Evolutionary conservation across 2,888 invertebrate genomes (phyloP), one percentile per base, ranked within the genome.

Genomic region (Timema cristinae): DNA sequence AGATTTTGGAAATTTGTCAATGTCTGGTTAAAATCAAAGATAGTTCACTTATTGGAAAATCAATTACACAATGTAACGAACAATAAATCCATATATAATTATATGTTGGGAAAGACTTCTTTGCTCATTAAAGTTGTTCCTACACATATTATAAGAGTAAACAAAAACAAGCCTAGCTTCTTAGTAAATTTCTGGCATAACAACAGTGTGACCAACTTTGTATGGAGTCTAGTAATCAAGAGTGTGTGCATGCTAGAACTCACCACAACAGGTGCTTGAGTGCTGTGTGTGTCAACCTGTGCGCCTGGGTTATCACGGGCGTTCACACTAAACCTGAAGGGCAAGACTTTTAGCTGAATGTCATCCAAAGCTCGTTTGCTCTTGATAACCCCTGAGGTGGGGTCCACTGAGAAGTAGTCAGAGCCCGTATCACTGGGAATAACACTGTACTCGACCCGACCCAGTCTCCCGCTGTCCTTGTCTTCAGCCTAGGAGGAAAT

Each of bases 391-490:
- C 95, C 95, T 0, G 92, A 90, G 16, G 87, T 88, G 0, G 87
- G 81, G 75, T 93, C 91, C 50, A 97, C 86, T 50, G 85, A 83
- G 80, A 95, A 93, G 79, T 90, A 92, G 71, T 90, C 88, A 6
- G 85, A 86, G 66, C 79, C 80, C 67, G 74, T 74, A 66, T 78
- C 77, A 72, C 82, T 82, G 9, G 82, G 83, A 9, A 79, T 76
- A 66, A 85, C 74, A 61, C 79, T 86, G 81, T 94, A 97, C 75
- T 89, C 88, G 47, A 97, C 83, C 79, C 89, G 89, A 2, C 95
- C 95, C 80, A 88, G 93, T 75, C 90, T 89, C 0, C 94, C 94
- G 71, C 92, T 91, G 80, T 97, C 97, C 76, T 88, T 87, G 82
- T 97, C 97, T 76, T 89, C 89, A 0, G 97, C 96, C 86, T 92